Base-by-base conservation (phyloP, 2,113 vertebrate genomes). In the Gambusia affinis region DNA sequence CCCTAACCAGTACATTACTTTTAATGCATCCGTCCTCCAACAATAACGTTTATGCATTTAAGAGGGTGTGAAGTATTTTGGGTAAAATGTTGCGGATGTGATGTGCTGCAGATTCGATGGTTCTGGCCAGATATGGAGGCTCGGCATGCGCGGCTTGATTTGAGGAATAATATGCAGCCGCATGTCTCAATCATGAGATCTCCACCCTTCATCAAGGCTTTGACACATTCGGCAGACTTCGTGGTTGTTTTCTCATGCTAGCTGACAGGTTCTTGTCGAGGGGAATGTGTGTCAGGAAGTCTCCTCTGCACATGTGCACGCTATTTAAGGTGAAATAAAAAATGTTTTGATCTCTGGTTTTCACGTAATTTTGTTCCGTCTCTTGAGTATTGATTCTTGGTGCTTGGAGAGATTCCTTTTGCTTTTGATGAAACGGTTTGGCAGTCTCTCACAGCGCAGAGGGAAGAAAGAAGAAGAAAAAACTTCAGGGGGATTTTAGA, bases 161-260 rank as follows among this genome's bases (percentile, higher is more conserved):
- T 78, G 72, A 82, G 85, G 85, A 73, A 91, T 89, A 86, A 85
- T 91, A 90, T 91, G 88, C 89, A 91, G 73, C 91, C 85, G 79
- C 90, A 93, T 93, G 87, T 84, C 88, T 91, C 85, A 91, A 92
- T 92, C 92, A 92, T 81, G 76, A 87, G 76, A 87, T 85, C 88
- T 86, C 85, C 89, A 83, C 86, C 86, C 85, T 89, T 90, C 88
- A 85, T 92, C 85, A 85, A 57, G 77, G 63, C 63, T 90, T 78
- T 84, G 85, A 92, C 88, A 91, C 74, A 84, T 87, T 64, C 79
- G 19, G 69, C 84, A 84, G 72, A 75, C 76, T 88, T 75, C 90
- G 87, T 78, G 90, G 91, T 79, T 76, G 29, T 85, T 83, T 91
- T 83, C 88, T 87, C 83, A 87, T 88, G 89, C 81, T 74, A 91